phyloP scores from a whole-genome alignment of 1,140 invertebrate genomes.

The Heliothis subflexa region DNA sequence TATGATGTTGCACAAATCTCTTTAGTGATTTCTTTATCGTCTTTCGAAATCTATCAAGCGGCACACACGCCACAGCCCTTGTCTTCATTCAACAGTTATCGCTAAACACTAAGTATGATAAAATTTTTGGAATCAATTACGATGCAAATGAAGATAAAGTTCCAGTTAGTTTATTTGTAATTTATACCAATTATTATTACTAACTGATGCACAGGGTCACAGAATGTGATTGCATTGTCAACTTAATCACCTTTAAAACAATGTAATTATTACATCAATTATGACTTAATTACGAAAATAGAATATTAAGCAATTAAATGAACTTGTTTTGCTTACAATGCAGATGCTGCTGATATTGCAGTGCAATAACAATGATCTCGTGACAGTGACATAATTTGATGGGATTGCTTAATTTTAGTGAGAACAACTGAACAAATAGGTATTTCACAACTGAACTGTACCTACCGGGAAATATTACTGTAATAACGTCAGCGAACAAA shows the following conservation, averaged over 20 bases:
- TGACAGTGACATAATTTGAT: conserved; percentile 50
- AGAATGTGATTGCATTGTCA: conserved; percentile 5
- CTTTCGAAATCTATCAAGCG: too few species aligned
- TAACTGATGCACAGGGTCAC: not conserved
- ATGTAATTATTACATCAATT: not conserved
- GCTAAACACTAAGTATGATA: too few species aligned
- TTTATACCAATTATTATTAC: not conserved
- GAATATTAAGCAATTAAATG: conserved; percentile 30
- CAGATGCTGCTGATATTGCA: conserved; percentile 23
- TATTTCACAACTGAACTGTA: conserved; percentile 16
- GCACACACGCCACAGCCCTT: too few species aligned
- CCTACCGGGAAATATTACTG: conserved; percentile 26
- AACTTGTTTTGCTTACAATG: conserved; percentile 32
- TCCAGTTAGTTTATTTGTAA: not conserved
- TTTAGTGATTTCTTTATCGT: too few species aligned
- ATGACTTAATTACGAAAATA: conserved; percentile 20
- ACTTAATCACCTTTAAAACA: not conserved
- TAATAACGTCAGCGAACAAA: not conserved
- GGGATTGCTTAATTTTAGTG: conserved; percentile 47
- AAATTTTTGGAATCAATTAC: too few species aligned
- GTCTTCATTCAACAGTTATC: too few species aligned
- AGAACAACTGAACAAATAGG: conserved; percentile 5
- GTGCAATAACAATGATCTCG: conserved; percentile 46
- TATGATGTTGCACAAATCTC: not conserved
- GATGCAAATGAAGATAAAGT: not conserved